Evolutionary conservation across 2,113 vertebrate genomes (phyloP), one percentile per base, ranked within the genome.

Genomic region (Stigmatopora nigra): DNA sequence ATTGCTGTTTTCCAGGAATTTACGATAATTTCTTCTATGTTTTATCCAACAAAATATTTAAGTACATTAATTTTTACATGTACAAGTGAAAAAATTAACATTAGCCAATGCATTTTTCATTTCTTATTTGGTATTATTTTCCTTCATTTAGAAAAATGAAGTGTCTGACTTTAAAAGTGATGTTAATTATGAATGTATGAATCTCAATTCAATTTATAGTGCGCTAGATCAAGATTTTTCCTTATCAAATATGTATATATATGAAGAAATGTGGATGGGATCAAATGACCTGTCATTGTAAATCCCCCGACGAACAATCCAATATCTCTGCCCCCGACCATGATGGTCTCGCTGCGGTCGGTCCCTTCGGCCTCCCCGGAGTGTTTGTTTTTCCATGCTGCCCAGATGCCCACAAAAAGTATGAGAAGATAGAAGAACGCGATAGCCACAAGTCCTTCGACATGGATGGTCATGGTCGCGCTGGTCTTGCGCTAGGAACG

Each of bases 311-410:
- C 97, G 64, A 99, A 90, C 73, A 99, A 88, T 44, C 97, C 97
- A 56, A 99, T 99, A 73, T 99, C 96, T 77, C 97, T 92, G 61
- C 95, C 97, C 11, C 97, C 97, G 2, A 99, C 95, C 88, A 99
- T 99, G 78, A 99, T 98, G 73, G 91, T 95, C 84, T 99, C 96
- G 0, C 95, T 94, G 73, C 94, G 95, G 80, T 95, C 94, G 9
- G 85, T 74, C 71, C 89, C 91, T 72, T 91, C 93, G 38, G 90
- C 73, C 0, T 88, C 91, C 51, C 93, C 88, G 0, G 91, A 92
- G 88, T 95, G 94, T 79, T 98, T 98, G 88, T 95, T 99, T 88
- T 94, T 98, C 96, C 96, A 97, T 65, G 97, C 94, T 69, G 97
- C 97, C 97, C 97, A 99, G 87, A 99, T 98, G 58, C 97, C 97